Base-by-base conservation (phyloP, 2,113 vertebrate species). In the Phasianus colchicus region DNA sequence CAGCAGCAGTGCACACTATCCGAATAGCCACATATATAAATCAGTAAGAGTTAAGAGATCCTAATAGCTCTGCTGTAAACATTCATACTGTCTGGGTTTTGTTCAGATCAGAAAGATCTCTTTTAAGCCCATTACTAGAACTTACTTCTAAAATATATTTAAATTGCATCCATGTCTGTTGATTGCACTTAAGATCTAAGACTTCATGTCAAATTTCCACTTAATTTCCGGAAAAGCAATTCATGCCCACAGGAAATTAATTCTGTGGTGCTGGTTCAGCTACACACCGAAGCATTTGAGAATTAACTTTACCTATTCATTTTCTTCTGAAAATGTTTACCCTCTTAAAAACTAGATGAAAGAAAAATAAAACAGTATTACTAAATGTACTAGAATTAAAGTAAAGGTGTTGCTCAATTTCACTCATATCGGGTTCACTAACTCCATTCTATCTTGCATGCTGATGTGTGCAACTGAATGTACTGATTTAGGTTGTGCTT, bases 281-380 rank as follows among this genome's bases (percentile, higher is more conserved):
- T 61, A 25, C 13, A 25, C 4, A 32, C 2, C 7, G 15, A 64
- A 60, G 42, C 0, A 0, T 11, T 22, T 71, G 11, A 74, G 7
- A 79, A 83, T 15, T 65, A 76, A 57, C 0, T 0, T 32, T 50
- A 25, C 13, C 21, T 60, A 6, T 3, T 34, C 8, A 34, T 84
- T 84, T 79, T 82, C 24, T 86, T 88, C 13, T 77, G 48, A n/a
- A 76, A 38, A 6, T 32, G 71, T 63, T 47, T 55, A 43, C 0
- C 10, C 1, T 67, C 29, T 40, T 74, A 52, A 38, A 55, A 73
- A 19, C 0, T 25, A 6, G 20, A 60, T 77, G 6, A 86, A 24
- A 66, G 16, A 43, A 66, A 65, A 69, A 54, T 4, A n/a, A 86
- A 86, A 27, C 3, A 20, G 4, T 32, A 4, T 19, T 52, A 22